A percentile compares a stretch with the other conserved stretches of the same genome.
phyloP scores from a whole-genome alignment of 1,140 invertebrate genomes.

The Aleiodes sp. region DNA sequence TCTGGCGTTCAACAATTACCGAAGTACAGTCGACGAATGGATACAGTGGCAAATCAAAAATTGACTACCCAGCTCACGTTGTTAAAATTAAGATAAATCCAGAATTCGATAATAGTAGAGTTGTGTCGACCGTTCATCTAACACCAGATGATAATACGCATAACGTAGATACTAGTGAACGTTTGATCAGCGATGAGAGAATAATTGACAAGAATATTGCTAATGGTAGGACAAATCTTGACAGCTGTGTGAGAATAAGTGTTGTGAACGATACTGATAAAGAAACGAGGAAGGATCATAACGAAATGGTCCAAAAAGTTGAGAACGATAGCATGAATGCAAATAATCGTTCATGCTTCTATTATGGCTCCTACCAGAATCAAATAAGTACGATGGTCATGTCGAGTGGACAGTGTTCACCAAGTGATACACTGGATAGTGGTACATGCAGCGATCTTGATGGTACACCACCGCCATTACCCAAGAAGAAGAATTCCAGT shows the following conservation, averaged over 20 bases:
- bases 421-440: constrained; percentile 80
- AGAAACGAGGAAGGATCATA: constrained; percentile 31
- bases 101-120: constrained; percentile 60
- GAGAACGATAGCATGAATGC: constrained; percentile 43
- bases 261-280: constrained; percentile 51
- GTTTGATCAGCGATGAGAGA: constrained; percentile 45
- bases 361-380: constrained; percentile 65
- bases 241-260: constrained; percentile 65
- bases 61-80: constrained; percentile 66
- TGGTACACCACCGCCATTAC: constrained; percentile 75
- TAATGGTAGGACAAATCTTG: constrained; percentile 30
- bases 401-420: constrained; percentile 81
- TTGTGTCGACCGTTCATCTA: constrained; percentile 57
- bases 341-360: constrained; percentile 64
- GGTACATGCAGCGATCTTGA: constrained; percentile 85
- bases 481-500: constrained; percentile 70
- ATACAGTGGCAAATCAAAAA: constrained; percentile 61
- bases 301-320: constrained; percentile 53
- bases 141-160: constrained; percentile 49
- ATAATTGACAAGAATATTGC: constrained; percentile 47
- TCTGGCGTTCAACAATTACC: constrained; percentile 50
- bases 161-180: constrained; percentile 55
- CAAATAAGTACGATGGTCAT: constrained; percentile 66
- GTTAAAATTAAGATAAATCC: constrained; percentile 77
- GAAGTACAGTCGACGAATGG: constrained; percentile 63